Evolutionary conservation across 2,888 invertebrate genomes (phyloP).

Genomic region (Caenorhabditis parvicauda): DNA sequence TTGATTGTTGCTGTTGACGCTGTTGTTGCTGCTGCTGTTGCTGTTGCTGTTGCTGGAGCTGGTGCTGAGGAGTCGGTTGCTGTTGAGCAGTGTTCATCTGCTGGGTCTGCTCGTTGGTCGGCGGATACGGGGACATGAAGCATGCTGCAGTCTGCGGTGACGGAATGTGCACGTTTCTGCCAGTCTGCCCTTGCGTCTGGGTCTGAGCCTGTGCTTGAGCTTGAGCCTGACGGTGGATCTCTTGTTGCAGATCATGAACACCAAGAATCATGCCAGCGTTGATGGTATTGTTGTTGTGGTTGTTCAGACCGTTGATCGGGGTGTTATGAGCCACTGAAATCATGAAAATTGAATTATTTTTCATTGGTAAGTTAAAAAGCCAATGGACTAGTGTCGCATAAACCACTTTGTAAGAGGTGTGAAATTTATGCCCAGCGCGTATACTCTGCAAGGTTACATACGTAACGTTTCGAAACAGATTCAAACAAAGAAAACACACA

Average conservation of each 20-base stretch:
- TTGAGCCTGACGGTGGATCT: conserved; percentile 10
- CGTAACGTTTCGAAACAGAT: too few relatives aligned
- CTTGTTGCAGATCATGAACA: conserved; percentile 19
- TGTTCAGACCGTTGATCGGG: background rate
- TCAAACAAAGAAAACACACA: too few relatives aligned
- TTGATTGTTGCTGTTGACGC: too few relatives aligned
- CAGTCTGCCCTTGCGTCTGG: background rate
- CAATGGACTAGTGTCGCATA: too few relatives aligned
- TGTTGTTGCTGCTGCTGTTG: too few relatives aligned
- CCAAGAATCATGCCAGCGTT: conserved; percentile 35
- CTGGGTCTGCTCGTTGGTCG: conserved; percentile 1
- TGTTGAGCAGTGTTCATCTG: conserved; percentile 4
- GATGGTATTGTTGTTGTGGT: conserved; percentile 25
- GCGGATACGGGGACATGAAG: conserved; percentile 13
- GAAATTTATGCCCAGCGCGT: too few relatives aligned
- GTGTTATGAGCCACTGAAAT: too few relatives aligned
- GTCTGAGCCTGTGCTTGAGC: conserved; percentile 5
- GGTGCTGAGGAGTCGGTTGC: conserved; percentile 25
- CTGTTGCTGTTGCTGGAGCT: too few relatives aligned
- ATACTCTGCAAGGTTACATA: too few relatives aligned
- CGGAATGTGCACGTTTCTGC: background rate
- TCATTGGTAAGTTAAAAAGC: too few relatives aligned
- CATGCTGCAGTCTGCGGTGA: conserved; percentile 8
- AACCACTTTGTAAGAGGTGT: too few relatives aligned
- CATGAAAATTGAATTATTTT: too few relatives aligned